phyloP scores from a whole-genome alignment of 2,113 vertebrate genomes.

The Callaeas wilsoni region DNA sequence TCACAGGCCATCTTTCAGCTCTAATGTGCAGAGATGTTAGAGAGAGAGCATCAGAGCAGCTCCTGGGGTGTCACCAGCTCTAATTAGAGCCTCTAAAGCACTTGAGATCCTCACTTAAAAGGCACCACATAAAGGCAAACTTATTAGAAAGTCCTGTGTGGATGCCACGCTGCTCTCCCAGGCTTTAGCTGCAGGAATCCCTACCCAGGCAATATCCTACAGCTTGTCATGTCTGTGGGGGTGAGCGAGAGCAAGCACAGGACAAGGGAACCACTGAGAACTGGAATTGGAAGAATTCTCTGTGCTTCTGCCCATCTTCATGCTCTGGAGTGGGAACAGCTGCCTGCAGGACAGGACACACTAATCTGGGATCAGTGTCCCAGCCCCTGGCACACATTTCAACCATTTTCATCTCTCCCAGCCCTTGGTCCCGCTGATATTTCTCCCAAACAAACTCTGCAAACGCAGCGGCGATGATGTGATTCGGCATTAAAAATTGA shows the following conservation, averaged over 20 bases:
- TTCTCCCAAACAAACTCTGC: neutral
- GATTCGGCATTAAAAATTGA: neutral
- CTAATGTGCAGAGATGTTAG: neutral
- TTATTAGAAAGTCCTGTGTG: neutral
- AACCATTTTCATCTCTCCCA: neutral
- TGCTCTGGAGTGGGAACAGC: neutral
- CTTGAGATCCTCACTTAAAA: slow-evolving; percentile 31
- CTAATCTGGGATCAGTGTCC: neutral
- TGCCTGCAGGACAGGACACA: neutral
- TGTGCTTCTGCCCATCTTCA: neutral
- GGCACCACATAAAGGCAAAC: neutral
- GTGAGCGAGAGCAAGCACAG: neutral
- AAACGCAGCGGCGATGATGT: neutral
- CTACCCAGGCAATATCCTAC: neutral
- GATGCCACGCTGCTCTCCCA: neutral
- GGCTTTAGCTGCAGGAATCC: neutral
- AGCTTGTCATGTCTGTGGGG: neutral
- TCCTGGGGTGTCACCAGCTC: neutral
- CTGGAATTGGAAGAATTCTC: neutral
- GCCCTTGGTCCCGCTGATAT: neutral
- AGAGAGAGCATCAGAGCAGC: slow-evolving; percentile 4
- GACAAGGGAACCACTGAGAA: neutral
- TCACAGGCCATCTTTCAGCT: neutral
- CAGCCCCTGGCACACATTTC: neutral
- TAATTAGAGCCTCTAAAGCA: slow-evolving; percentile 20